These are phyloP conservation scores for Poeciliopsis turrubarensis DNA, from an alignment of 2,113 vertebrate species.

Conservation along the genomic window DNA sequence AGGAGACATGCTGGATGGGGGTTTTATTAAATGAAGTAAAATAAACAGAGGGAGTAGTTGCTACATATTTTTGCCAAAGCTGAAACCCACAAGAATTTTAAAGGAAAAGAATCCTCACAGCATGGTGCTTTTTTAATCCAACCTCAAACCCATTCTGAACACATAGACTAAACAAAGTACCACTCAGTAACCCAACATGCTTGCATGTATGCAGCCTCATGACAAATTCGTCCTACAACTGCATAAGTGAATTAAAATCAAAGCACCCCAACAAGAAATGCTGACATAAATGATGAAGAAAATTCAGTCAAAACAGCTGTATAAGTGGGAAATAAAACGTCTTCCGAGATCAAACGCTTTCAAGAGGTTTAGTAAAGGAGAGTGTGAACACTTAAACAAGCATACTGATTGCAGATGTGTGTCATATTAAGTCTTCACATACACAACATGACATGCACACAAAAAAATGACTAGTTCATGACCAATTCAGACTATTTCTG, in stretches of 20 bases:
- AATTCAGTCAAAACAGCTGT: background rate
- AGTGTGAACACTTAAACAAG: slow-evolving; percentile 2
- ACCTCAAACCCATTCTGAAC: slow-evolving; percentile 45
- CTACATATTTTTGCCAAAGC: slow-evolving; percentile 62
- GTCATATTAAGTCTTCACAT: slow-evolving; percentile 3
- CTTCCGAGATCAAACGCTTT: background rate
- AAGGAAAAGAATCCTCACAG: slow-evolving; percentile 57
- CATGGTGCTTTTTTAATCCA: slow-evolving; percentile 56
- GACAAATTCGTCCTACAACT: slow-evolving; percentile 26
- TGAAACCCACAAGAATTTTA: slow-evolving; percentile 63
- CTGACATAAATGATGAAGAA: background rate
- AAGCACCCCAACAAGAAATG: slow-evolving; percentile 6
- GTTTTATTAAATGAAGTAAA: slow-evolving; percentile 66
- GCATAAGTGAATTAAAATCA: slow-evolving; percentile 20
- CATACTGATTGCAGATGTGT: background rate
- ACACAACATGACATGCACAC: background rate
- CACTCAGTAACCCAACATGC: slow-evolving; percentile 29
- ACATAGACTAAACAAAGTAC: slow-evolving; percentile 53
- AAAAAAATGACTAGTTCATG: background rate
- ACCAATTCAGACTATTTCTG: slow-evolving; percentile 25
- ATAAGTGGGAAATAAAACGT: background rate
- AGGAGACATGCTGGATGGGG: slow-evolving; percentile 55
- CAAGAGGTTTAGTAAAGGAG: background rate
- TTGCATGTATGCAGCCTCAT: slow-evolving; percentile 23
- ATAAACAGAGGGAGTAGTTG: slow-evolving; percentile 64